phyloP scores from a whole-genome alignment of 2,888 invertebrate species.

The Synanthedon tipuliformis region DNA sequence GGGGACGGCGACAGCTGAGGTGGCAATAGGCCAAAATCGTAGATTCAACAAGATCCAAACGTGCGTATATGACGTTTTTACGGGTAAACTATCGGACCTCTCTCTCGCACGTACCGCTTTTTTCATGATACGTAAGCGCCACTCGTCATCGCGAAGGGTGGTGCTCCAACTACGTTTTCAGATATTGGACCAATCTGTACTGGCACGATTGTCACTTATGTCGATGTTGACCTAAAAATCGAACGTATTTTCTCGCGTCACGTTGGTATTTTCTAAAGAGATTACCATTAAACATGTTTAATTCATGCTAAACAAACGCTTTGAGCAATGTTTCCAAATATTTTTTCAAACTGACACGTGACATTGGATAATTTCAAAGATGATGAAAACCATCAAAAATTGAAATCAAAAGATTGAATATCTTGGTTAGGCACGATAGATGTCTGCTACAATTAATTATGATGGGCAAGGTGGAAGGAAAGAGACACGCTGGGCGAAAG shows the following conservation, averaged over 20 bases:
- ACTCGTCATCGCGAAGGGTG: not conserved
- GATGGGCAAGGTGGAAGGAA: too few relatives aligned
- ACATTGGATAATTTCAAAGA: too few relatives aligned
- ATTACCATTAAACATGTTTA: too few relatives aligned
- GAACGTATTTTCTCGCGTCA: not conserved
- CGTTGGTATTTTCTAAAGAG: too few relatives aligned
- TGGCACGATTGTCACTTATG: not conserved
- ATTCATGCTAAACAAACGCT: too few relatives aligned
- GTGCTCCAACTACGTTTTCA: not conserved
- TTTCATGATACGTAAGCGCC: not conserved
- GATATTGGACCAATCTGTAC: not conserved
- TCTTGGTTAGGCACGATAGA: too few relatives aligned
- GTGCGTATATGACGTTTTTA: constrained; percentile 24
- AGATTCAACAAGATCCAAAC: constrained; percentile 28
- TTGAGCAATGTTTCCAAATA: too few relatives aligned
- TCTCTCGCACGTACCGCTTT: not conserved
- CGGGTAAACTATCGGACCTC: not conserved
- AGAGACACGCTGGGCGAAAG: too few relatives aligned
- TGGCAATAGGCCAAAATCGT: constrained; percentile 46
- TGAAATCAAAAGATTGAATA: too few relatives aligned
- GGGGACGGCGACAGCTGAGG: constrained; percentile 55
- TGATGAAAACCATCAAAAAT: too few relatives aligned
- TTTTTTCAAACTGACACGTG: too few relatives aligned
- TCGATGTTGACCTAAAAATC: not conserved
- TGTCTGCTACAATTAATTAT: too few relatives aligned